Evolutionary conservation across 2,888 invertebrate genomes (phyloP), one percentile per base, ranked within the genome.

Genomic region (Tupiocoris notatus): DNA sequence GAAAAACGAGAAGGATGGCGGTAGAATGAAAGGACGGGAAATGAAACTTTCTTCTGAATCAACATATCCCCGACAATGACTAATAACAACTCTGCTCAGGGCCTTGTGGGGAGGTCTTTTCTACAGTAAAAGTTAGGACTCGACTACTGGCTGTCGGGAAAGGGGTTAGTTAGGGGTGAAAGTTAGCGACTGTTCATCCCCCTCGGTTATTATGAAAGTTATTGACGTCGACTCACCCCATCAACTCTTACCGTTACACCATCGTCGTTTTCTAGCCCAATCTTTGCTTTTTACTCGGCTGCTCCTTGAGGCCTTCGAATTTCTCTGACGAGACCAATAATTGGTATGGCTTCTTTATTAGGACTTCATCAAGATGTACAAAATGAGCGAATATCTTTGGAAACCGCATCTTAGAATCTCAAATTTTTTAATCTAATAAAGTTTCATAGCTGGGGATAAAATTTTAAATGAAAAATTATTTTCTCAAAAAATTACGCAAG

Each of bases 1-100:
- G 39, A 39, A 39, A 39, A 12, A 39, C 39, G 39, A 39, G 12
- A 12, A 7, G 6, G 39, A 39, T 12, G 39, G 39, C 6, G 39
- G 39, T 39, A 7, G n/a, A n/a, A n/a, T n/a, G n/a, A n/a, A n/a
- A n/a, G 39, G 39, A 39, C 39, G 39, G 39, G 39, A 39, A 39
- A 39, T 39, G 39, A 17, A 65, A 65, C 39, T 65, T 65, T 39
- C 65, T 65, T 39, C 39, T 39, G 65, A 65, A 65, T 65, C 25
- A 65, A 39, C 65, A 65, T 65, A 65, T 65, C 59, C 39, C 70
- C 59, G 70, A 70, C 70, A 70, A 70, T 70, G 70, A 70, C 70
- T 70, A 70, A 70, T 59, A 59, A 70, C 70, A 59, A 70, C 39
- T 39, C 65, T 20, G 39, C 39, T 39, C 12, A 12, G 39, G 39